Evolutionary conservation across 2,888 invertebrate species (phyloP), one percentile per base, ranked within the genome.

Genomic region (Sepiola atlantica): DNA sequence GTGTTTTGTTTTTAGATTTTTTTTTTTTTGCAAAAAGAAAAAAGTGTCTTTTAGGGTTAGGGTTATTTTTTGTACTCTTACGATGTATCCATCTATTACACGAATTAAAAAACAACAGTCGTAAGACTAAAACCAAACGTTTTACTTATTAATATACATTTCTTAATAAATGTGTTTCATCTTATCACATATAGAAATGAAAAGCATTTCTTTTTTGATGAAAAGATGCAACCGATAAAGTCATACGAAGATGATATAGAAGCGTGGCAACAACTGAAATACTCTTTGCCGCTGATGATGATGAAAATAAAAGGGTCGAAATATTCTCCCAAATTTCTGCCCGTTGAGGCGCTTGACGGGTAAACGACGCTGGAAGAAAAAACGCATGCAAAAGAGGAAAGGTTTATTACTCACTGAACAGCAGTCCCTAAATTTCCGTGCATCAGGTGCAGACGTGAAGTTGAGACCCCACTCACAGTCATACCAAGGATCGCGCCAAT

Each of bases 381-480:
- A 92, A 92, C 28, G 28, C 12, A 54, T 18, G 28, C 16, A 54
- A 92, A 28, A 10, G 1, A 54, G 14, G 6, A 28, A 45, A 28
- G 24, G 6, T 77, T 28, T 77, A 77, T 91, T 90, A 96, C 97
- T 96, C 95, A 97, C 97, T 95, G 96, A 96, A 95, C 97, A 97
- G 94, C 97, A 97, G 95, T 97, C 97, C 57, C 97, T 94, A 97
- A 99, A 99, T 97, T 99, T 99, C 98, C 99, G 99, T 95, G 99
- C 99, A 97, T 99, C 99, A 96, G 99, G 99, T 95, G 99, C 98
- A 94, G 99, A 99, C 94, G 99, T 99, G 97, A 99, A 99, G 98
- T 99, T 99, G 95, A 99, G 98, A 95, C 99, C 99, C 99, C 99
- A 99, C 92, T 99, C 99, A 97, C 99, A 99, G 94, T 97, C 97